Evolutionary conservation across 2,797 vertebrate genomes (phyloP).

Genomic region (Okamejei kenojei): DNA sequence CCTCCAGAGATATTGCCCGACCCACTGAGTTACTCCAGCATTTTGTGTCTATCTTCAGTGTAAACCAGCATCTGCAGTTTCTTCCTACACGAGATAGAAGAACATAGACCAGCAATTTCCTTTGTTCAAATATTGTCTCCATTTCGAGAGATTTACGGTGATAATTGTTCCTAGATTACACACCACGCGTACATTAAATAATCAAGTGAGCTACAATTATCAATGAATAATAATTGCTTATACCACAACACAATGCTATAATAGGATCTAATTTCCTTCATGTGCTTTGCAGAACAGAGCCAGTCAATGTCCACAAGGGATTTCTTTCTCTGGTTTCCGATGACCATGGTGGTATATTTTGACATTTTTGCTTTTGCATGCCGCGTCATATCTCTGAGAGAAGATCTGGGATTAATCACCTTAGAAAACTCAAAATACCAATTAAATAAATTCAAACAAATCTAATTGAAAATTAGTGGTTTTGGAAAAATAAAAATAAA

Average conservation of each 20-base stretch:
- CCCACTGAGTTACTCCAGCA: too few relatives aligned
- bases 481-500: background rate
- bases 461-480: background rate
- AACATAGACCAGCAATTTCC: background rate
- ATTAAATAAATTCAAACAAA: background rate
- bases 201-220: background rate
- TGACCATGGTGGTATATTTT: background rate
- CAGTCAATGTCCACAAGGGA: background rate
- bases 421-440: background rate
- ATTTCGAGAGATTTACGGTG: background rate
- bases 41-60: too few relatives aligned
- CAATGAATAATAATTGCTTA: background rate
- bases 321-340: background rate
- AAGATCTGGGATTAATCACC: background rate
- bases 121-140: background rate
- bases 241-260: background rate
- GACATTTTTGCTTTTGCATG: background rate
- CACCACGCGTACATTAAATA: background rate
- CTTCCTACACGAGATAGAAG: background rate
- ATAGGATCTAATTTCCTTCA: background rate
- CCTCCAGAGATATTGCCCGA: too few relatives aligned
- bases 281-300: background rate
- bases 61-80: too few relatives aligned
- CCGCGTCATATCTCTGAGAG: background rate
- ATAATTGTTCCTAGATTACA: too few relatives aligned